These are phyloP conservation scores for Aurelia aurita complex sp. Pacific DNA, from an alignment of 30 jellyfish, hydroid and myxozoan genomes.

Conservation along the genomic window DNA sequence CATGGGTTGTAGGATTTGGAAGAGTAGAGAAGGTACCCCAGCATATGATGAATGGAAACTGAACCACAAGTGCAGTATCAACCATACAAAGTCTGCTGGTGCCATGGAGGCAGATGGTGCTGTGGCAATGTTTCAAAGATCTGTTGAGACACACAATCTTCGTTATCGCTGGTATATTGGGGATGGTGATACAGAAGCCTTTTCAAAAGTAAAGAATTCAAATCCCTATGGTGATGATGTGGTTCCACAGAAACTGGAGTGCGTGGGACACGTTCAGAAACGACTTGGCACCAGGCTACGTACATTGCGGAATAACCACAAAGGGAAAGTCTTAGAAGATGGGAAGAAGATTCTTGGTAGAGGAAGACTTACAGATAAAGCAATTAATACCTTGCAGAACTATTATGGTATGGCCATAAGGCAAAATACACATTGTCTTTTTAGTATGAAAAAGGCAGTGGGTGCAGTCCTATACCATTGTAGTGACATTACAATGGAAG, in stretches of 20 bases:
- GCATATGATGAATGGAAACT: conserved; percentile 5
- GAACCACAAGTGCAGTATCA: conserved; percentile 41
- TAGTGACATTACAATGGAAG: conserved; percentile 9
- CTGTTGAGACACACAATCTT: conserved; percentile 8
- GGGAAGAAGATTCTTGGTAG: conserved; percentile 22
- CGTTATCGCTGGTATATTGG: conserved; percentile 32
- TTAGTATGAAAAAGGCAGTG: conserved; percentile 34
- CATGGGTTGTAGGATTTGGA: conserved; percentile 48
- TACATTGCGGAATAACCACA: conserved; percentile 6
- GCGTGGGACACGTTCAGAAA: conserved; percentile 50
- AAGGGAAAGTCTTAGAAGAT: not conserved
- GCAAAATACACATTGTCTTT: conserved; percentile 15
- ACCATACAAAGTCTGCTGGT: conserved; percentile 40
- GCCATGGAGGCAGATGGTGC: conserved; percentile 53
- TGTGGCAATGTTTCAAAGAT: conserved; percentile 16
- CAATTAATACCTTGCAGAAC: conserved; percentile 27
- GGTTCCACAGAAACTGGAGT: conserved; percentile 14
- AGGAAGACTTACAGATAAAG: not conserved
- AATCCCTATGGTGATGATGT: too few species aligned
- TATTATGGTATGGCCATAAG: conserved; percentile 46
- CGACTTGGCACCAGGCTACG: conserved; percentile 29
- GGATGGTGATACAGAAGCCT: conserved; percentile 37
- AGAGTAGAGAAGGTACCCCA: conserved; percentile 1
- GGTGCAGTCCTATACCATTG: conserved; percentile 40
- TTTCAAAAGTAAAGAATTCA: too few species aligned